A percentile compares a stretch with the other conserved stretches of the same genome.
These are phyloP conservation scores for Drosophila mayaguana DNA, from an alignment of 2,888 invertebrate genomes.

Conservation along the genomic window DNA sequence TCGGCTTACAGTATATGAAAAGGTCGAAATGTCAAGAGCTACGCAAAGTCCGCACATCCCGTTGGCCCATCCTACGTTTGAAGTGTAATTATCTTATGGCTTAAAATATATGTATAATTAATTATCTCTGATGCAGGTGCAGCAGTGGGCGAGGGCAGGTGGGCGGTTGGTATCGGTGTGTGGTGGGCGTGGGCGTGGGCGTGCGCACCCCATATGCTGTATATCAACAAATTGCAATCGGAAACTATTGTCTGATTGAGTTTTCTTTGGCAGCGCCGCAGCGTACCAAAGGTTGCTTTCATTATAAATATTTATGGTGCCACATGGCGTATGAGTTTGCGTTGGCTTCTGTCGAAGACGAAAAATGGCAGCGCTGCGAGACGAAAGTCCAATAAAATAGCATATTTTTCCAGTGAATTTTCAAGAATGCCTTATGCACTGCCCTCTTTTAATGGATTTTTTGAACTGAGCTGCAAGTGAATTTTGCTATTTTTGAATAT, in stretches of 20 bases:
- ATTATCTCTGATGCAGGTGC: constrained; percentile 24
- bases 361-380: constrained; percentile 1
- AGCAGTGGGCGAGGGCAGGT: background rate
- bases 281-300: constrained; percentile 10
- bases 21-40: constrained; percentile 16
- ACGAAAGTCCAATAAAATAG: background rate
- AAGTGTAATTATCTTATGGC: constrained; percentile 27
- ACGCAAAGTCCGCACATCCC: background rate
- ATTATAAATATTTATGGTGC: constrained; percentile 37
- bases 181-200: background rate
- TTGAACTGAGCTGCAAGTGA: too few relatives aligned
- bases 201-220: constrained; percentile 1
- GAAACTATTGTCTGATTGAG: constrained; percentile 49
- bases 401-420: constrained; percentile 4
- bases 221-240: constrained; percentile 43
- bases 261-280: constrained; percentile 31
- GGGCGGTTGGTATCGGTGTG: background rate
- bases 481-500: too few relatives aligned
- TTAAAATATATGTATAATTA: constrained; percentile 24
- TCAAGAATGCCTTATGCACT: too few relatives aligned
- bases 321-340: constrained; percentile 46
- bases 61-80: background rate
- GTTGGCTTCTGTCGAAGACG: background rate
- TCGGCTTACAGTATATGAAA: background rate
- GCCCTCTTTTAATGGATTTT: too few relatives aligned